Base-by-base conservation (phyloP, 2,888 invertebrate species). In the Linnaemya vulpina region DNA sequence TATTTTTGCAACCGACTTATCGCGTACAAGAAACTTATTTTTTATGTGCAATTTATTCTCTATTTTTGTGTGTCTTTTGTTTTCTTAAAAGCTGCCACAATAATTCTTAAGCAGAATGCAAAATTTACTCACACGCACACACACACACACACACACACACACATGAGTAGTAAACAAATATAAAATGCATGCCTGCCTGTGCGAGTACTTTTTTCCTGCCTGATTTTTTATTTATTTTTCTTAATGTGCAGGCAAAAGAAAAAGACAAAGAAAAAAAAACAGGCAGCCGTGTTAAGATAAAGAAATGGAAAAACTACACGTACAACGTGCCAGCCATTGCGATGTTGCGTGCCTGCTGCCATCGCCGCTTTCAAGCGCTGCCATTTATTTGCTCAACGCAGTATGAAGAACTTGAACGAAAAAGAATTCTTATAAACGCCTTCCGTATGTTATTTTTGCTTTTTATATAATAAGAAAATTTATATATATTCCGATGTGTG, bases 371-470 rank as follows among this genome's bases (percentile, higher is more conserved):
- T 46, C 77, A 81, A 75, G n/a, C n/a, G n/a, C 85, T 75, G 78
- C 82, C 85, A 82, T 85, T 85, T 85, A 78, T 85, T 85, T 85
- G 75, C 60, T 85, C 53, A 85, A 79, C 82, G 85, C 85, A 85
- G 70, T 63, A 63, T 63, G 60, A 78, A 70, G 40, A 55, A 53
- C 49, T 60, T 70, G 46, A 25, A 53, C 15, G 46, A 51, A 46
- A 67, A 55, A 79, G 53, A 35, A 30, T 8, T 38, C 74, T 51
- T 67, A 51, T 71, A 75, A 85, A 85, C 85, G 85, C 85, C 85
- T 85, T 79, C 70, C 75, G 65, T 75, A 46, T 65, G 78, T 58
- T 82, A 35, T 78, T 78, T 73, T 30, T 46, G 11, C 7, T 58
- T 58, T 58, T 58, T 58, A 58, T 35, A 71, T 71, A 30, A 30